These are phyloP conservation scores for Kryptopterus vitreolus DNA, from an alignment of 2,797 vertebrate genomes.

Conservation along the genomic window DNA sequence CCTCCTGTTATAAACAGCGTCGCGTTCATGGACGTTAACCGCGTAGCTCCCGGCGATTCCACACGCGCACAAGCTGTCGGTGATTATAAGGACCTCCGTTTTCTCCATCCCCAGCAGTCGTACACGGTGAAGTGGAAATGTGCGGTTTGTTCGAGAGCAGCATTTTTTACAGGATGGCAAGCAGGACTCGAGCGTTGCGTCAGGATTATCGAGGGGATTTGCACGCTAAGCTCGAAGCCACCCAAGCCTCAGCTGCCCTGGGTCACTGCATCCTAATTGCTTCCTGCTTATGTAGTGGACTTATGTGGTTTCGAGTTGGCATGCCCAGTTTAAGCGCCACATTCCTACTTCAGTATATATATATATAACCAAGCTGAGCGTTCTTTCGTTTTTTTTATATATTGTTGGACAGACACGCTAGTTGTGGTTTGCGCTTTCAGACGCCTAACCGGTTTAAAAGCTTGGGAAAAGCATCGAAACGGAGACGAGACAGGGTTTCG, in stretches of 20 bases:
- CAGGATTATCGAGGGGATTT: conserved; percentile 78
- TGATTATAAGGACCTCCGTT: not conserved
- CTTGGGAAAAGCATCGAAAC: not conserved
- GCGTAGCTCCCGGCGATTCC: conserved; percentile 6
- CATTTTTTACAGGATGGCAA: conserved; percentile 63
- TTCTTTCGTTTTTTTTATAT: not conserved
- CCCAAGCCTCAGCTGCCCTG: conserved; percentile 62
- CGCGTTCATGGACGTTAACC: not conserved
- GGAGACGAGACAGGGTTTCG: not conserved
- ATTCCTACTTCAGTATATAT: not conserved
- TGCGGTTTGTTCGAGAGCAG: conserved; percentile 35
- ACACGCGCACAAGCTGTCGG: not conserved
- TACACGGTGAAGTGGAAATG: conserved; percentile 23
- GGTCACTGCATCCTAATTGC: conserved; percentile 29
- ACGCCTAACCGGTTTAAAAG: too few relatives aligned
- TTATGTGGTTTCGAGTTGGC: not conserved
- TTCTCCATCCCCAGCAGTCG: not conserved
- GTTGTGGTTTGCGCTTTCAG: not conserved
- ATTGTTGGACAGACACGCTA: too few relatives aligned
- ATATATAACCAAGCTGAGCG: not conserved
- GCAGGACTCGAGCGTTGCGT: conserved; percentile 57
- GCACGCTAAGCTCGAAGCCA: conserved; percentile 68
- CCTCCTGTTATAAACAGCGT: not conserved
- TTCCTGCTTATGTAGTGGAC: conserved; percentile 9
- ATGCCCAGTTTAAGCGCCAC: not conserved